Evolutionary conservation across 2,113 vertebrate species (phyloP), one percentile per base, ranked within the genome.

Genomic region (Tyrannus savana): DNA sequence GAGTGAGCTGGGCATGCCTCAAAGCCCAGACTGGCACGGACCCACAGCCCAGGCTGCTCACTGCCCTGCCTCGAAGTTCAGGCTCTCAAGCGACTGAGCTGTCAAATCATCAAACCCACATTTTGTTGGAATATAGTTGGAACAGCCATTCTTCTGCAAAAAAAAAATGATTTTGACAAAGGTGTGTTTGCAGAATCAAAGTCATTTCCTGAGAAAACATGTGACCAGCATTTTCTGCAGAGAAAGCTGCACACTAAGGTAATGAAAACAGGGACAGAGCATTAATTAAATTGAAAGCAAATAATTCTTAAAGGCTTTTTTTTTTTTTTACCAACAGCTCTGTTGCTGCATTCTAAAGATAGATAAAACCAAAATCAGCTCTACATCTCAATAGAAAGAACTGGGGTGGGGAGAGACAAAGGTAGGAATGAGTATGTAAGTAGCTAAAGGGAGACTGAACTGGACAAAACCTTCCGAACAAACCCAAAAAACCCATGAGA

Each of bases 221-320:
- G 90, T 53, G 67, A 79, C 62, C 25, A 46, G 85, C 25, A n/a
- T 21, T 42, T 76, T 67, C 78, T 62, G 67, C 75, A 49, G 0
- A 60, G 82, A 83, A 83, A 79, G 33, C 44, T 27, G 42, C 39
- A 74, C 25, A 18, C 9, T 17, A 59, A n/a, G 50, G 55, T 24
- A 71, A 81, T 12, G 14, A 59, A 69, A 92, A 74, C n/a, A 86
- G 30, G 53, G 86, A 53, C 50, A 71, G 28, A 87, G 39, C 50
- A 80, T 55, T 90, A 83, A 90, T 69, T 56, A 59, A 56, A 86
- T 62, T 12, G 53, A 75, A 88, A 75, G 27, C 68, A 86, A 92
- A 94, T 28, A 78, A 52, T 67, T 60, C 68, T 19, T 33, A 53
- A 64, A 87, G 28, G 24, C 7, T 9, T 33, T 44, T 44, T 44